A percentile compares a stretch with the other conserved stretches of the same genome.
Conservation (phyloP, 2,797 vertebrate species). For the Malurus splendens region DNA sequence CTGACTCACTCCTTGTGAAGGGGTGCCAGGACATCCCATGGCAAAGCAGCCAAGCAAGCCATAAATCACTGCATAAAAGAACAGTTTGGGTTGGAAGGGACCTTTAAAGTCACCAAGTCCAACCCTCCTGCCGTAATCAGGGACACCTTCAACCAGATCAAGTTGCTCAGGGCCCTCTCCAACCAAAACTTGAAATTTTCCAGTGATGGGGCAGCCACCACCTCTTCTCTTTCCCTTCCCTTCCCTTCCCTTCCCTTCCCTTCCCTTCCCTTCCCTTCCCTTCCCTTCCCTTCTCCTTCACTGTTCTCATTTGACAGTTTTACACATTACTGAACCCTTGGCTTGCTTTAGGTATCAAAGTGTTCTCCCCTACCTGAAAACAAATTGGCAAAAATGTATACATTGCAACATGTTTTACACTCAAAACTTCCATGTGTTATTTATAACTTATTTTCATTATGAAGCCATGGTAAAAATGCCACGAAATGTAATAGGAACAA, state of each 20-base stretch:
- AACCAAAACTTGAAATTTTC: not conserved
- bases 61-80: not conserved
- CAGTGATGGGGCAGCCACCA: not conserved
- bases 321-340: not conserved
- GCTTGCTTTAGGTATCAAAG: not conserved
- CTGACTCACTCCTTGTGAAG: not conserved
- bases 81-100: not conserved
- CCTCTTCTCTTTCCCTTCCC: not conserved
- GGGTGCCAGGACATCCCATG: fast-evolving
- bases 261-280: too few relatives aligned
- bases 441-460: not conserved
- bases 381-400: not conserved
- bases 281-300: not conserved
- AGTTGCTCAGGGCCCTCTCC: not conserved
- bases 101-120: not conserved
- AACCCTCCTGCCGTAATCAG: not conserved
- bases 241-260: too few relatives aligned
- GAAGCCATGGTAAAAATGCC: not conserved
- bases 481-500: not conserved
- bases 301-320: not conserved
- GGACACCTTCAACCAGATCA: not conserved
- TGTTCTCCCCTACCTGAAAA: not conserved
- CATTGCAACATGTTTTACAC: not conserved
- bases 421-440: not conserved
- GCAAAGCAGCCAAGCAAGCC: not conserved